These are phyloP conservation scores for Equus przewalskii DNA, from an alignment of 2,113 vertebrate genomes.

Conservation along the genomic window DNA sequence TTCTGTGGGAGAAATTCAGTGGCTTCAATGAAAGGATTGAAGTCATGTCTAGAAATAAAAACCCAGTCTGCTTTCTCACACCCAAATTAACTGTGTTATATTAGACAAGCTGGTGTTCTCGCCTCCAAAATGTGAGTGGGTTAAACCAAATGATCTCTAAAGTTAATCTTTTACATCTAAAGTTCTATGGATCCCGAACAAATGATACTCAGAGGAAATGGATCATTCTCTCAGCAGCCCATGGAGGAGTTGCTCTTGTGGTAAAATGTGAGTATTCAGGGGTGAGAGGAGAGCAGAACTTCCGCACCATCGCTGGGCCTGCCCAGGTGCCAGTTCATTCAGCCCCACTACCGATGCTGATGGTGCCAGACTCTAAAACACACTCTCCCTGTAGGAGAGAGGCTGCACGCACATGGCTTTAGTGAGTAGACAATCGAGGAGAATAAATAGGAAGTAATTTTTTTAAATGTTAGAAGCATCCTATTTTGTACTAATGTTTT, in stretches of 20 bases:
- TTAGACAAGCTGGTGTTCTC: background rate
- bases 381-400: background rate
- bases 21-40: background rate
- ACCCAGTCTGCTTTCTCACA: background rate
- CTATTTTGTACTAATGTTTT: background rate
- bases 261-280: background rate
- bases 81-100: background rate
- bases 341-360: fast-evolving
- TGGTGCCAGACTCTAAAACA: too few relatives aligned
- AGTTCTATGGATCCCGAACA: background rate
- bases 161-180: background rate
- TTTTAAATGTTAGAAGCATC: background rate
- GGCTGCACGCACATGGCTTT: background rate
- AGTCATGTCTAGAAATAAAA: background rate
- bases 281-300: background rate
- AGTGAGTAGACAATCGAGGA: background rate
- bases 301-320: background rate
- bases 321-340: background rate
- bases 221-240: background rate
- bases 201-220: background rate
- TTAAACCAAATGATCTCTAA: background rate
- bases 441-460: background rate
- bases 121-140: background rate
- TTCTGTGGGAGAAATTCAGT: background rate
- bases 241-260: background rate